Evolutionary conservation across 2,888 invertebrate species (phyloP).

Genomic region (Ellobium chinense): DNA sequence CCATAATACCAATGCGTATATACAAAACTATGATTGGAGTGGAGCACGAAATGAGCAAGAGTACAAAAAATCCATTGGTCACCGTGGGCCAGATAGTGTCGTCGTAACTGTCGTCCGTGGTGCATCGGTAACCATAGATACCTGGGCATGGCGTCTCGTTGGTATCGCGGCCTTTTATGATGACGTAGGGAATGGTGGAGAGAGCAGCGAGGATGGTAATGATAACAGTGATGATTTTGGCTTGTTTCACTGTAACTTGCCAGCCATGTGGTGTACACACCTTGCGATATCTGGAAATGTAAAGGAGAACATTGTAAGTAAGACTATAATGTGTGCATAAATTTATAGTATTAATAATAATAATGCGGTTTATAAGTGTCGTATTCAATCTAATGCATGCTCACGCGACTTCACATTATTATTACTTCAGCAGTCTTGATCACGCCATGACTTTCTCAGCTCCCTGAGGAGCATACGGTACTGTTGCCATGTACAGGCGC

Average conservation of each 20-base stretch:
- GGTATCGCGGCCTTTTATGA: conserved; percentile 13
- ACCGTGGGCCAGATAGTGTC: conserved; percentile 27
- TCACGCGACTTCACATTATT: too few relatives aligned
- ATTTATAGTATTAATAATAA: too few relatives aligned
- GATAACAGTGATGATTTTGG: background rate
- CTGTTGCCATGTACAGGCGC: too few relatives aligned
- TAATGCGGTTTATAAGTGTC: too few relatives aligned
- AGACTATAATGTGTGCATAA: too few relatives aligned
- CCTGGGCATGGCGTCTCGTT: background rate
- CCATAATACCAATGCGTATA: background rate
- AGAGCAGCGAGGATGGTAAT: background rate
- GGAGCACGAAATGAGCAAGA: background rate
- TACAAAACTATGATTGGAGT: conserved; percentile 16
- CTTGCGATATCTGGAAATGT: conserved; percentile 14
- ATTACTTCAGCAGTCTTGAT: too few relatives aligned
- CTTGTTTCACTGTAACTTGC: conserved; percentile 7
- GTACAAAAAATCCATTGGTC: conserved; percentile 21
- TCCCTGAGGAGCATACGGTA: too few relatives aligned
- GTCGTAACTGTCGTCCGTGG: background rate
- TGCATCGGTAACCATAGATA: conserved; percentile 4
- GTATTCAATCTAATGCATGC: too few relatives aligned
- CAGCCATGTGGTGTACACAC: background rate
- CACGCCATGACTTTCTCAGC: too few relatives aligned
- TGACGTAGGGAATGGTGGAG: background rate
- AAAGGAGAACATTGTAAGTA: too few relatives aligned